Conservation (phyloP, 2,113 vertebrate species). For the Melozone crissalis region DNA sequence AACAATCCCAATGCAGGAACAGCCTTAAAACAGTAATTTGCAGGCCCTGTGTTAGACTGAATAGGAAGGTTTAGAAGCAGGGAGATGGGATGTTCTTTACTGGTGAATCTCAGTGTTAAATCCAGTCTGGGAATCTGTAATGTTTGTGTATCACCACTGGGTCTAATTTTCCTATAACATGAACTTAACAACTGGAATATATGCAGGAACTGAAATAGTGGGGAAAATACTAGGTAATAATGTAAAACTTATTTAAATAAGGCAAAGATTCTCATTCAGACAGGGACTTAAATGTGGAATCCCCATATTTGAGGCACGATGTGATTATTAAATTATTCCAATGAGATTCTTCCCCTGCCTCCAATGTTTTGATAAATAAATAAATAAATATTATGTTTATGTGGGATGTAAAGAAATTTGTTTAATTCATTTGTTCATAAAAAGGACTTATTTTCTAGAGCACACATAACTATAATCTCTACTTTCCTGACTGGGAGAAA, state of each 20-base stretch:
- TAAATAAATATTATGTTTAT: background rate
- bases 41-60: background rate
- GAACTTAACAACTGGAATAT: background rate
- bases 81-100: background rate
- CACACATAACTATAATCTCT: background rate
- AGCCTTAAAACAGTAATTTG: background rate
- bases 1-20: background rate
- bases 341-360: background rate
- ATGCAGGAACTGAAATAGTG: background rate
- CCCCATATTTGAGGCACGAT: background rate
- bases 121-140: background rate
- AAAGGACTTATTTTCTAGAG: background rate
- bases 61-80: background rate
- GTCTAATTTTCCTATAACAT: background rate
- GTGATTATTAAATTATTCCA: background rate
- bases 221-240: background rate
- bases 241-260: background rate
- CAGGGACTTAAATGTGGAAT: background rate
- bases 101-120: background rate
- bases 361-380: background rate
- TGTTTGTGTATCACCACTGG: rapidly evolving
- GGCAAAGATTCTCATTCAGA: background rate
- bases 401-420: background rate
- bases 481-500: background rate
- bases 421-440: background rate